Conservation (phyloP, 92 coral and sea anemone genomes). For the Palythoa grandis region DNA sequence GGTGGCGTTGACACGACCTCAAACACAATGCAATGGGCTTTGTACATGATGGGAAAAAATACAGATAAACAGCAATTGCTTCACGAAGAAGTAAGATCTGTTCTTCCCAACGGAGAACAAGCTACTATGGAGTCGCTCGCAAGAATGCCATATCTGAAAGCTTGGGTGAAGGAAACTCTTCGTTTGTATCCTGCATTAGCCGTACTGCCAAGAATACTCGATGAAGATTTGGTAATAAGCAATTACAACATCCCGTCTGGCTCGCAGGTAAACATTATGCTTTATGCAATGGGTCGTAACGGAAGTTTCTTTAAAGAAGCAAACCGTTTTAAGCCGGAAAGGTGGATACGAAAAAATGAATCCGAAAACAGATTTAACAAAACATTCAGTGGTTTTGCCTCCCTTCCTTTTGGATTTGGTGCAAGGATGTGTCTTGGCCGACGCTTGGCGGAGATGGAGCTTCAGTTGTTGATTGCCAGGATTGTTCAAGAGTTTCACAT, state of each 20-base stretch:
- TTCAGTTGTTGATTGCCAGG: slow-evolving; percentile 64
- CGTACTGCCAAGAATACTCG: slow-evolving; percentile 36
- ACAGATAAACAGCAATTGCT: slow-evolving; percentile 69
- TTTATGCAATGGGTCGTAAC: slow-evolving; percentile 59
- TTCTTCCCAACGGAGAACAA: slow-evolving; percentile 54
- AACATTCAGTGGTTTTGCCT: slow-evolving; percentile 60
- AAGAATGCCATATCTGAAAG: too few species aligned
- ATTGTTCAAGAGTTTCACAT: slow-evolving; percentile 67
- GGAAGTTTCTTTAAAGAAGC: slow-evolving; percentile 62
- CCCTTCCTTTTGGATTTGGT: slow-evolving; percentile 81
- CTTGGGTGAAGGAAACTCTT: too few species aligned
- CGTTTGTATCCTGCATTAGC: slow-evolving; percentile 50
- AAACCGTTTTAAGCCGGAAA: slow-evolving; percentile 61
- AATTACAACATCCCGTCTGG: slow-evolving; percentile 77
- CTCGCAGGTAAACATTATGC: slow-evolving; percentile 43
- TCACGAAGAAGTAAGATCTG: slow-evolving; percentile 63
- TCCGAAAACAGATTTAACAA: slow-evolving; percentile 7
- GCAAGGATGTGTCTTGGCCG: slow-evolving; percentile 80
- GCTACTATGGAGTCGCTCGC: slow-evolving; percentile 12
- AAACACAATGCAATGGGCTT: slow-evolving; percentile 18
- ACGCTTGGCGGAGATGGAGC: background rate
- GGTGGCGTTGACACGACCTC: too few species aligned
- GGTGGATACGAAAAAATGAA: slow-evolving; percentile 63
- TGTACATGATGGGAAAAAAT: slow-evolving; percentile 66
- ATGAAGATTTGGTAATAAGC: slow-evolving; percentile 51